Evolutionary conservation across 1,140 invertebrate species (phyloP), one percentile per base, ranked within the genome.

Genomic region (Gonioctena quinquepunctata): DNA sequence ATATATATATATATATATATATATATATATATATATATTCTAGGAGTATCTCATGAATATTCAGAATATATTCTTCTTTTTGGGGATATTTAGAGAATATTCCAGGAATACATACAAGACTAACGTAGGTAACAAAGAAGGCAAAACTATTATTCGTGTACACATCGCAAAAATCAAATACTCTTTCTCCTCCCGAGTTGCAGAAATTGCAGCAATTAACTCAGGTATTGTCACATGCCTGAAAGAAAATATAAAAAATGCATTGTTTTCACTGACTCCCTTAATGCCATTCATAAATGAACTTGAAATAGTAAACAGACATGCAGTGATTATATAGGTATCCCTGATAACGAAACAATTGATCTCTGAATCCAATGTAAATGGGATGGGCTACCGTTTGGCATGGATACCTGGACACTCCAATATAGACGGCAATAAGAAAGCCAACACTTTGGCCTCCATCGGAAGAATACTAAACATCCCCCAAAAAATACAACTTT

Each of bases 241-340:
- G 68, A 19, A 65, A 60, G 69, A 69, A 61, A 11, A 48, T 13
- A 7, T 72, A 72, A 59, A 18, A 65, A 69, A 25, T 27, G 22
- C 16, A 66, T 68, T 11, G 64, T 69, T 16, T 72, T 68, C 18
- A 64, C 71, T 2, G 71, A 72, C 48, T 72, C 71, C 1, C 18
- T 18, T 13, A 69, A 60, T 54, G 62, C 60, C 13, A 69, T 72
- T 22, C 16, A 50, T 3, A 72, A 69, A 59, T 48, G 68, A 28
- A 67, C 57, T 56, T 8, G 13, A 5, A 28, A 18, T 7, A 21
- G 21, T 27, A 18, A 52, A 6, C 26, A 23, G 5, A n/a, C 57
- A 19, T 23, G 21, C 11, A 23, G 13, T 22, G 65, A 67, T 33
- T 67, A 67, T n/a, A n/a, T n/a, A n/a, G 21, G 16, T n/a, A 11